Percentiles rank a stretch among this genome's conserved stretches.
Evolutionary conservation across 2,888 invertebrate species (phyloP).

Genomic region (Hemicrepidius hirtus): DNA sequence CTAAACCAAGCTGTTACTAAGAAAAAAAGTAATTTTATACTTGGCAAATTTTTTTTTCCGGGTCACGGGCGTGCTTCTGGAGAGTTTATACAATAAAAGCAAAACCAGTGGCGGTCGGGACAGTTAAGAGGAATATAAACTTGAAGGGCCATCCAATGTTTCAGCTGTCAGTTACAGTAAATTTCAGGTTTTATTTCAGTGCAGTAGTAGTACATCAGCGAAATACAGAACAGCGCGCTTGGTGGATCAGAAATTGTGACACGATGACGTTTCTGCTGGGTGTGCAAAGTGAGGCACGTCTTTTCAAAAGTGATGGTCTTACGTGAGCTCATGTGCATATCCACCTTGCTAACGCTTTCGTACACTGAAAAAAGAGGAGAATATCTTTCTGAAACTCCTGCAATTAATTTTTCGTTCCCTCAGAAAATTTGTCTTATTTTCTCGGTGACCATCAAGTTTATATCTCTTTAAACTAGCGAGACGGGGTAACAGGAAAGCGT

Average conservation of each 20-base stretch:
- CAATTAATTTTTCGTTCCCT: too few species aligned
- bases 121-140: slow-evolving; percentile 42
- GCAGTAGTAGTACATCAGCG: slow-evolving; percentile 47
- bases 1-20: not conserved
- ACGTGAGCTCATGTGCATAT: slow-evolving; percentile 50
- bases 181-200: slow-evolving; percentile 49
- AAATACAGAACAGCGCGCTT: slow-evolving; percentile 43
- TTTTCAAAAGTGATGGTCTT: slow-evolving; percentile 52
- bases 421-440: too few species aligned
- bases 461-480: too few species aligned
- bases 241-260: slow-evolving; percentile 51
- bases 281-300: slow-evolving; percentile 48
- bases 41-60: not conserved
- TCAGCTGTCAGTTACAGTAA: slow-evolving; percentile 50
- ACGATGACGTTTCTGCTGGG: slow-evolving; percentile 51
- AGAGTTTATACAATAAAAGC: slow-evolving; percentile 36
- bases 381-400: too few species aligned
- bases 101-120: slow-evolving; percentile 27
- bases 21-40: not conserved
- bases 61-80: not conserved
- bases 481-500: too few species aligned
- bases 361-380: not conserved
- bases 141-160: slow-evolving; percentile 47
- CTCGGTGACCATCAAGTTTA: too few species aligned
- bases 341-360: not conserved